Evolutionary conservation across 1,140 invertebrate species (phyloP).

Genomic region (Reticulitermes speratus): DNA sequence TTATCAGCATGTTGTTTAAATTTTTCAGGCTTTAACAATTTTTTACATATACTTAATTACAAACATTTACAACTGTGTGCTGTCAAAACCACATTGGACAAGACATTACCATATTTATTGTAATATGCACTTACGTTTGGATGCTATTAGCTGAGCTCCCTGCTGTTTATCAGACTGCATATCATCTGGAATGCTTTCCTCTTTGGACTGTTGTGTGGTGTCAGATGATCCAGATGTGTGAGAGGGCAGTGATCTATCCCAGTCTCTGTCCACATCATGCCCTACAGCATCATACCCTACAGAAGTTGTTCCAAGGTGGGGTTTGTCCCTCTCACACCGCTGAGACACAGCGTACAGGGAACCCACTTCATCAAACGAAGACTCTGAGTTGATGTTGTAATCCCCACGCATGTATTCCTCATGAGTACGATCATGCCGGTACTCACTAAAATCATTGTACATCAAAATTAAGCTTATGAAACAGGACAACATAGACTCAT

Average conservation of each 20-base stretch:
- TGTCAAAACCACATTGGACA: too few relatives aligned
- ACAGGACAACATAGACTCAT: not conserved
- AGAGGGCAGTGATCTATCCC: slow-evolving; percentile 26
- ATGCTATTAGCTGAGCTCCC: not conserved
- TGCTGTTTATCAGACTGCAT: slow-evolving; percentile 6
- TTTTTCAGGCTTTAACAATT: too few relatives aligned
- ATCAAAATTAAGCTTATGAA: slow-evolving; percentile 20
- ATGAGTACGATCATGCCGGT: slow-evolving; percentile 34
- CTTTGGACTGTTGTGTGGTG: slow-evolving; percentile 7
- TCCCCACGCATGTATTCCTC: slow-evolving; percentile 37
- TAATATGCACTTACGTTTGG: slow-evolving; percentile 12
- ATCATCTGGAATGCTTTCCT: not conserved
- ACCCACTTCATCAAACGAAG: slow-evolving; percentile 33
- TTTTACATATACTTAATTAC: too few relatives aligned
- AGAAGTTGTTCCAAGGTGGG: slow-evolving; percentile 2
- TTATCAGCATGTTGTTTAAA: too few relatives aligned
- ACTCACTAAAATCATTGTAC: slow-evolving; percentile 32
- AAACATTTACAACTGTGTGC: too few relatives aligned
- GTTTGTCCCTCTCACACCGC: slow-evolving; percentile 34
- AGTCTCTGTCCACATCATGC: slow-evolving; percentile 6
- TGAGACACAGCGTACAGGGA: slow-evolving; percentile 35
- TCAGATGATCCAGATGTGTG: slow-evolving; percentile 13
- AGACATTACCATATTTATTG: not conserved
- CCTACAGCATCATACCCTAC: not conserved
- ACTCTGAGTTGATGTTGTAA: slow-evolving; percentile 34